Evolutionary conservation across 2,797 vertebrate species (phyloP), one percentile per base, ranked within the genome.

Genomic region (Apogon hyalosoma): DNA sequence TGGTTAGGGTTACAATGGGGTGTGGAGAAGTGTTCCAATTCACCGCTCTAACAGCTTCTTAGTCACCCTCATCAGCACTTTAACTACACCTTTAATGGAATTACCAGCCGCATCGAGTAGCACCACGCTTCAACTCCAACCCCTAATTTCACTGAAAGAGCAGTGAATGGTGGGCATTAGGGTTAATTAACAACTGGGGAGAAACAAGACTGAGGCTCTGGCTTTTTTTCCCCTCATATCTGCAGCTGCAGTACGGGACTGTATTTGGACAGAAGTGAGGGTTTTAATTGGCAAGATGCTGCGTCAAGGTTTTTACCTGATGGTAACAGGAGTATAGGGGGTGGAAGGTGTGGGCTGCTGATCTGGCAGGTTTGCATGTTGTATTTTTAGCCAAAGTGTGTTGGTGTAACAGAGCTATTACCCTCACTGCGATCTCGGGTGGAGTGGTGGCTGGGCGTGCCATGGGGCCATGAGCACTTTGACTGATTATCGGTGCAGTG

Each of bases 221-320:
- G 36, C 19, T 40, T 54, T 55, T 55, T 19, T 19, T 28, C n/a
- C 15, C 43, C 50, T 38, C 66, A 24, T 45, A 46, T n/a, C 33
- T 2, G 50, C 75, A 79, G 84, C 84, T 78, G 83, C 82, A 62
- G 73, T 16, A 69, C 59, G 63, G 10, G 46, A n/a, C 64, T 66
- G 62, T 40, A n/a, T 82, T 79, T 77, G 80, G 79, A 81, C 69
- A 76, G 78, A 83, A 85, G 14, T 75, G 64, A 73, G 72, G 47
- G 45, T 73, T 90, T 89, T 91, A 91, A 91, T 91, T 89, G 88
- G 76, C 80, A 71, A 86, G 75, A 69, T 79, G 90, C 90, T 88
- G 88, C 63, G 58, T 88, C 70, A 42, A 80, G 79, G 75, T 39
- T 79, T 91, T 84, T 70, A 84, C 77, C 80, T 88, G 75, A 82